phyloP scores from a whole-genome alignment of 2,888 invertebrate species.

The Amblyteles armatorius region DNA sequence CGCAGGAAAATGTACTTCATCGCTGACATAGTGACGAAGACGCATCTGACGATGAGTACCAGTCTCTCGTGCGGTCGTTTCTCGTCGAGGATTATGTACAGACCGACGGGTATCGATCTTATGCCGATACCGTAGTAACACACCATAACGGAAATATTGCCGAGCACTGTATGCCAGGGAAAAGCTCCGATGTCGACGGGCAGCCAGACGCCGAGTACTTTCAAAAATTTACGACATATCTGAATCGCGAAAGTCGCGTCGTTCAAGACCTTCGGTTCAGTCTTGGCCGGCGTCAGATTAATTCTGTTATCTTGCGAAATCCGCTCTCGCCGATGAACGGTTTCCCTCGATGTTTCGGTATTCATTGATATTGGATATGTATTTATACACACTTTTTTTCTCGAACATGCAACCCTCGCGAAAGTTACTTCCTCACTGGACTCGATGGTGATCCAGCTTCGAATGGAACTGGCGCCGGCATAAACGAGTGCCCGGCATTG shows the following conservation, averaged over 20 bases:
- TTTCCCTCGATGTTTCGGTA: not conserved
- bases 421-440: not conserved
- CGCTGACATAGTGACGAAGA: slow-evolving; percentile 70
- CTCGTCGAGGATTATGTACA: slow-evolving; percentile 34
- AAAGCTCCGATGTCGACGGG: not conserved
- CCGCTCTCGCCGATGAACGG: not conserved
- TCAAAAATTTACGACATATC: slow-evolving; percentile 64
- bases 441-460: not conserved
- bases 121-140: slow-evolving; percentile 59
- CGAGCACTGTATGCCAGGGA: slow-evolving; percentile 1
- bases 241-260: slow-evolving; percentile 60
- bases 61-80: slow-evolving; percentile 29
- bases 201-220: slow-evolving; percentile 63
- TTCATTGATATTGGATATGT: not conserved
- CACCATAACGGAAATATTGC: slow-evolving; percentile 25
- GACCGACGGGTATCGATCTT: slow-evolving; percentile 22
- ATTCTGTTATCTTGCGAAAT: not conserved
- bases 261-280: not conserved
- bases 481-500: not conserved
- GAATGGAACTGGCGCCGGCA: not conserved
- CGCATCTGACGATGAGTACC: slow-evolving; percentile 72
- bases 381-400: too few relatives aligned
- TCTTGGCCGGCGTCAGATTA: not conserved
- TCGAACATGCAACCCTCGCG: not conserved
- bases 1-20: slow-evolving; percentile 66